Conservation (phyloP, 1,140 invertebrate species). For the Drosophila nasuta region DNA sequence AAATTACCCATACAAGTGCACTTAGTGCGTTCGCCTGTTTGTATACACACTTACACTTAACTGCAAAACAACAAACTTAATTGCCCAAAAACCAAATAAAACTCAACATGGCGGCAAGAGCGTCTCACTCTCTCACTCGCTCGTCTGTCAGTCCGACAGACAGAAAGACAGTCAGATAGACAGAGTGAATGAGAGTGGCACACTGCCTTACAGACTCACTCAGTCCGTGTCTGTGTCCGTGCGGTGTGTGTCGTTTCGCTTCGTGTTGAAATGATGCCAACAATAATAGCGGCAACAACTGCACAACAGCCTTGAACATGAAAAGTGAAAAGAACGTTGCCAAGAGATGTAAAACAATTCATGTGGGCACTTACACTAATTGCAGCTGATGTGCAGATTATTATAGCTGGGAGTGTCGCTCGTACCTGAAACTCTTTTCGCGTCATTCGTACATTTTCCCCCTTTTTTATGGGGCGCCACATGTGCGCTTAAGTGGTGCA, state of each 20-base stretch:
- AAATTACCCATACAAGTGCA: constrained; percentile 26
- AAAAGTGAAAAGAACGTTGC: constrained; percentile 67
- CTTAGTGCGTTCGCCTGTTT: constrained; percentile 41
- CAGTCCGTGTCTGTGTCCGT: background rate
- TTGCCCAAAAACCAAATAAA: constrained; percentile 76
- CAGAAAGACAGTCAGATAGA: background rate
- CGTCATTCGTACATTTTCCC: background rate
- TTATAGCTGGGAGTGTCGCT: constrained; percentile 43
- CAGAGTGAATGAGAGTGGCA: background rate
- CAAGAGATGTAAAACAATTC: constrained; percentile 75
- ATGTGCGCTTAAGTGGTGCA: constrained; percentile 20
- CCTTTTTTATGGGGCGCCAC: constrained; percentile 7
- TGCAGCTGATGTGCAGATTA: constrained; percentile 63
- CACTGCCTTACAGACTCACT: background rate
- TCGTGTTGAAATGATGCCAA: constrained; percentile 40
- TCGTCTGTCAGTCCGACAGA: background rate
- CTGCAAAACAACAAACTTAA: constrained; percentile 76
- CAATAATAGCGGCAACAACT: constrained; percentile 50
- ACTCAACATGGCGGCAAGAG: constrained; percentile 52
- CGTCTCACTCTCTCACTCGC: constrained; percentile 3
- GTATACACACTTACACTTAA: constrained; percentile 70
- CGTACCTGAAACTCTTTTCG: constrained; percentile 23
- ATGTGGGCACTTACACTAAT: constrained; percentile 78
- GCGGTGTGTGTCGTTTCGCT: background rate
- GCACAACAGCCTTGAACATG: constrained; percentile 72